These are phyloP conservation scores for Dichetophora obliterata DNA, from an alignment of 2,888 invertebrate genomes.

Conservation along the genomic window DNA sequence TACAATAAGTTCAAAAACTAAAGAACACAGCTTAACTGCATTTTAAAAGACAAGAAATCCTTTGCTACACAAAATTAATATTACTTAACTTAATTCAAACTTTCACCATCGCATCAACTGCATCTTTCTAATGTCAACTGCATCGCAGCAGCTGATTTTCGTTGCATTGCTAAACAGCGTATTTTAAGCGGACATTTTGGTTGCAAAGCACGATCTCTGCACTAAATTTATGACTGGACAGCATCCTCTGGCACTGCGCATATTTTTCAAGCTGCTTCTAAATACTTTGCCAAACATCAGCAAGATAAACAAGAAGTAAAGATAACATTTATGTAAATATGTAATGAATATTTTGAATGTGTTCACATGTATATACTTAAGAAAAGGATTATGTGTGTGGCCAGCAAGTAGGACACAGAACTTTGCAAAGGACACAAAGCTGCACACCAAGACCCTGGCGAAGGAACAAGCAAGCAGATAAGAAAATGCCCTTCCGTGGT, in stretches of 20 bases:
- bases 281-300: not conserved
- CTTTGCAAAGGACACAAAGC: not conserved
- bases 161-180: not conserved
- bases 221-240: conserved; percentile 63
- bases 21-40: too few relatives aligned
- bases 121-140: not conserved
- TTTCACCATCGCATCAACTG: not conserved
- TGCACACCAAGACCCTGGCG: not conserved
- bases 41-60: not conserved
- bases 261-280: conserved; percentile 11
- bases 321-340: conserved; percentile 4
- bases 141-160: not conserved
- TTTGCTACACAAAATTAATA: not conserved
- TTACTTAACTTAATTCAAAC: not conserved
- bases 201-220: conserved; percentile 64
- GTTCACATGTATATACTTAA: not conserved
- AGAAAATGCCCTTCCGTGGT: conserved; percentile 11
- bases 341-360: not conserved
- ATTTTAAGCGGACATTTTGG: conserved; percentile 60
- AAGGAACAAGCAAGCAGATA: not conserved
- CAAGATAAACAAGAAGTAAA: not conserved
- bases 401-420: not conserved
- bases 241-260: not conserved
- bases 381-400: conserved; percentile 18
- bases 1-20: too few relatives aligned